Base-by-base conservation (phyloP, 2,797 vertebrate species). In the Sebastes iracundus region DNA sequence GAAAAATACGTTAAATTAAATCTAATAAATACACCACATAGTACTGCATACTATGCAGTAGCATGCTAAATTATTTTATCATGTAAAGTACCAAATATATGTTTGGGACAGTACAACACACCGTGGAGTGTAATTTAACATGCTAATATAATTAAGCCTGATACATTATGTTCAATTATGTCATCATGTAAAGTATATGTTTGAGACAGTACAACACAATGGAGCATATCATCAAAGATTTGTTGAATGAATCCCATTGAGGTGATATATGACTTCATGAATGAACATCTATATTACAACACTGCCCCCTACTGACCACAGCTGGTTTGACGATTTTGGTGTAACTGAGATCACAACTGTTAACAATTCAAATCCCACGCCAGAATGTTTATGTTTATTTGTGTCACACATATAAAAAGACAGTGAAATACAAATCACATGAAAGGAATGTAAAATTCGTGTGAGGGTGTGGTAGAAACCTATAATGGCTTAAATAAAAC, bases 241-340 rank as follows among this genome's bases (percentile, higher is more conserved):
- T 85, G 35, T 71, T 93, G 87, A 91, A 92, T 92, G 91, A 92
- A 83, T 72, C 25, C 42, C 70, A 80, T 87, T 87, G 72, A 86
- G 7, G 27, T 14, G 18, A 46, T 46, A 23, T 18, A 3, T 8
- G 11, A 49, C 79, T 87, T 92, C 76, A 90, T 92, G 87, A 94
- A 93, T 93, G 93, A 83, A 88, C n/a, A 42, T 67, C 9, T 28
- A 68, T 18, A 23, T 42, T 18, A 20, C 86, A 91, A 92, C 78
- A 92, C 75, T 60, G 3, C 91, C 93, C 81, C 60, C 93, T 94
- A 60, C 72, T 90, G 94, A 55, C 76, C 4, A 72, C 3, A 87
- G 16, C 11, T 23, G 61, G 80, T 22, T 33, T 30, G 60, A 81
- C 38, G 0, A 7, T 32, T 69, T 14, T 18, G 9, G 22, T 65